phyloP scores from a whole-genome alignment of 1,140 invertebrate species.

The Drosophila pallidifrons region DNA sequence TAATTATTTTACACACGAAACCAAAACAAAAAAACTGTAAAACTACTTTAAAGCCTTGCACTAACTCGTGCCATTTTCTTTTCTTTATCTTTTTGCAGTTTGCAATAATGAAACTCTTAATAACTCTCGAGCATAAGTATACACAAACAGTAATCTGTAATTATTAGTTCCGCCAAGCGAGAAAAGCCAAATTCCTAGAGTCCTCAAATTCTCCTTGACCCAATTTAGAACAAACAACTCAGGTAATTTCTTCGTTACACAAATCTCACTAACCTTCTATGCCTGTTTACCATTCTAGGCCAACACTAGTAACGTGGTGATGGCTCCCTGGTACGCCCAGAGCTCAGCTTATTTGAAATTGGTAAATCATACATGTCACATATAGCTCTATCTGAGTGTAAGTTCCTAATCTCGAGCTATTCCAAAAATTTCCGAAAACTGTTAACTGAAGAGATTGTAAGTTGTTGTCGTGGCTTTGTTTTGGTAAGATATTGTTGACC shows the following conservation, averaged over 20 bases:
- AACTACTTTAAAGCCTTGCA: constrained; percentile 49
- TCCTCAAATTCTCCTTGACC: constrained; percentile 29
- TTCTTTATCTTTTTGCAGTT: constrained; percentile 82
- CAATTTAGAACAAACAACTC: constrained; percentile 44
- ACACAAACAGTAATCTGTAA: constrained; percentile 33
- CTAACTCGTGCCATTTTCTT: constrained; percentile 75
- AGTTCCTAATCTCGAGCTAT: constrained; percentile 47
- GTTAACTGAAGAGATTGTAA: constrained; percentile 44
- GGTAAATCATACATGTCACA: constrained; percentile 9
- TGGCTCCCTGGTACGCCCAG: constrained; percentile 45
- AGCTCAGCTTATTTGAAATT: constrained; percentile 44
- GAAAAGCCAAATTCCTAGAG: constrained; percentile 16
- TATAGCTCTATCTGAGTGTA: constrained; percentile 51
- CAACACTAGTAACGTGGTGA: constrained; percentile 73
- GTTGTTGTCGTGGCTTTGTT: constrained; percentile 36
- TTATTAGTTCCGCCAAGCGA: constrained; percentile 49
- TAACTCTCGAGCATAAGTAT: constrained; percentile 57
- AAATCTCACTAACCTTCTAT: constrained; percentile 72
- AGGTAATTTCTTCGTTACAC: constrained; percentile 71
- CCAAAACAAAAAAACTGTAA: constrained; percentile 31
- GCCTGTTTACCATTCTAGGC: constrained; percentile 77
- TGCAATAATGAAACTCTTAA: constrained; percentile 79
- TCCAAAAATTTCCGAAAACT: constrained; percentile 12
- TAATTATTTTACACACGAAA: constrained; percentile 12
- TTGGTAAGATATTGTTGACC: constrained; percentile 39